Evolutionary conservation across 2,888 invertebrate genomes (phyloP).

Genomic region (Coecobrya sp.): DNA sequence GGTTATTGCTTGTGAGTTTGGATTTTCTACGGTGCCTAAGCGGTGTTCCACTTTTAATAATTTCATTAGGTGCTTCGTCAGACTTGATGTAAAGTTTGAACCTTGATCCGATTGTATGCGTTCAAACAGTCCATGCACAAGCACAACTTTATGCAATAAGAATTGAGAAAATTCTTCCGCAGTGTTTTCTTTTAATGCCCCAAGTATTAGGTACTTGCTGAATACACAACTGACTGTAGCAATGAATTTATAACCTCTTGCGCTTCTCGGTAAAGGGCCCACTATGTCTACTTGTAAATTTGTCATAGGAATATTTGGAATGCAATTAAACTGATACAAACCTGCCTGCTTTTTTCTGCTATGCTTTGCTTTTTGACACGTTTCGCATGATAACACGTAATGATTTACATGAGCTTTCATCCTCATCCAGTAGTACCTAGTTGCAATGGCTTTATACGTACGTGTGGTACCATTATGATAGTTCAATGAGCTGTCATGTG

Average conservation of each 20-base stretch:
- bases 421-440: not conserved
- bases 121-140: not conserved
- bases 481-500: too few species aligned
- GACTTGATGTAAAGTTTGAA: not conserved
- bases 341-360: not conserved
- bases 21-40: slow-evolving; percentile 12
- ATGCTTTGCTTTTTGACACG: not conserved
- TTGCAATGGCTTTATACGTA: not conserved
- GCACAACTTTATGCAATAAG: not conserved
- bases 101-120: not conserved
- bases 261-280: not conserved
- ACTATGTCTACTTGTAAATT: slow-evolving; percentile 3
- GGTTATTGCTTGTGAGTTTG: not conserved
- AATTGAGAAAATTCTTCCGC: slow-evolving; percentile 9
- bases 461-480: slow-evolving; percentile 6
- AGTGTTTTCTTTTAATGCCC: not conserved
- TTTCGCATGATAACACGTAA: not conserved
- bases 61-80: not conserved
- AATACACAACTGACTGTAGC: not conserved
- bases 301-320: not conserved
- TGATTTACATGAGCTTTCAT: slow-evolving; percentile 9
- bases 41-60: not conserved
- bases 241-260: slow-evolving; percentile 15
- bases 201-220: not conserved
- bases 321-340: not conserved